Percentiles rank a stretch among this genome's conserved stretches.
These are phyloP conservation scores for Rhynchonycteris naso DNA, from an alignment of 2,797 vertebrate genomes.

Conservation along the genomic window DNA sequence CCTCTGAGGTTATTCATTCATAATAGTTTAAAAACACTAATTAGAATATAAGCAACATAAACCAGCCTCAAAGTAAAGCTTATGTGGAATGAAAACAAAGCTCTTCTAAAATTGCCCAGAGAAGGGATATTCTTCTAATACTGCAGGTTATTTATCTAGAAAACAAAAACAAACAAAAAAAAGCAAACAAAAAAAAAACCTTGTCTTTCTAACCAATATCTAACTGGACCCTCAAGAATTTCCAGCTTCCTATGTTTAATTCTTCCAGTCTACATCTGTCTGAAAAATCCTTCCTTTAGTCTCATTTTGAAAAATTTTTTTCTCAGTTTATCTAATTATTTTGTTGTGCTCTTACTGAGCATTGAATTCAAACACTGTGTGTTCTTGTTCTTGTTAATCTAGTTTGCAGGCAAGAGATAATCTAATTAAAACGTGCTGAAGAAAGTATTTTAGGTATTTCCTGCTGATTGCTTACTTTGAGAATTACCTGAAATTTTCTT, in stretches of 20 bases:
- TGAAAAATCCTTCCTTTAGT: background rate
- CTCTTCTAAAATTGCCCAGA: background rate
- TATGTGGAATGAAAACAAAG: background rate
- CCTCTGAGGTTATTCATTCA: background rate
- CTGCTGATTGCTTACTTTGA: background rate
- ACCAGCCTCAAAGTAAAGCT: background rate
- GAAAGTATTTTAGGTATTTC: slow-evolving; percentile 53
- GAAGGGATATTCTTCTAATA: background rate
- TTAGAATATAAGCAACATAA: background rate
- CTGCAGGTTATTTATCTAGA: background rate
- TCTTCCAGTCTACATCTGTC: background rate
- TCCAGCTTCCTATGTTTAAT: background rate
- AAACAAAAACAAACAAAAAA: background rate
- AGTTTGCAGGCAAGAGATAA: slow-evolving; percentile 27
- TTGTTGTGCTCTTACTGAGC: background rate
- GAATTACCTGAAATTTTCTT: slow-evolving; percentile 30
- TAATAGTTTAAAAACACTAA: background rate
- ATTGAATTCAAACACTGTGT: background rate
- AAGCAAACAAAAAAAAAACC: background rate
- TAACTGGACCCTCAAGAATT: background rate
- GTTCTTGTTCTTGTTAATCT: slow-evolving; percentile 23
- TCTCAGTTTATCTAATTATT: background rate
- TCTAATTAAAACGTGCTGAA: slow-evolving; percentile 48
- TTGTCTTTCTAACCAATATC: background rate
- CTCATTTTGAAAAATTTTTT: background rate